Conservation (phyloP, 2,888 invertebrate genomes). For the Pegoplata infirma region DNA sequence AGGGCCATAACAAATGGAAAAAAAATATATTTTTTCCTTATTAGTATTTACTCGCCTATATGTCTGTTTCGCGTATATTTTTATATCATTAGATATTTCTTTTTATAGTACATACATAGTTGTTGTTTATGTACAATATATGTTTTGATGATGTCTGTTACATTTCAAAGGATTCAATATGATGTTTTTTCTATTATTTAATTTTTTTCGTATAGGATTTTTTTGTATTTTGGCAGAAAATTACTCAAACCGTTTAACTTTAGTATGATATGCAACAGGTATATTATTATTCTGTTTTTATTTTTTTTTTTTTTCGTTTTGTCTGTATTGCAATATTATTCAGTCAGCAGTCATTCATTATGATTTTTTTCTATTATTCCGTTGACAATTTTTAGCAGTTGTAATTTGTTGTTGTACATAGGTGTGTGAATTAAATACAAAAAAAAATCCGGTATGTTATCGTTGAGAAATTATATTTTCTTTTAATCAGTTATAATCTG, state of each 20-base stretch:
- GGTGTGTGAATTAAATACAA: neutral
- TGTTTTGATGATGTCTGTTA: neutral
- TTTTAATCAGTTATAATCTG: conserved; percentile 42
- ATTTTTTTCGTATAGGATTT: conserved; percentile 1
- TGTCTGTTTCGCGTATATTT: neutral
- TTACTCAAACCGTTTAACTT: neutral
- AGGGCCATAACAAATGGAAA: neutral
- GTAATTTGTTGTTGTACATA: neutral
- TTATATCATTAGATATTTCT: neutral
- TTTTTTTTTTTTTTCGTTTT: neutral
- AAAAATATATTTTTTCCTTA: neutral
- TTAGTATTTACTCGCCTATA: neutral
- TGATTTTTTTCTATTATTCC: conserved; percentile 29
- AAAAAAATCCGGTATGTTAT: neutral
- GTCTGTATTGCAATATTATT: conserved; percentile 1
- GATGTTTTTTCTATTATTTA: neutral
- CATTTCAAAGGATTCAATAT: neutral
- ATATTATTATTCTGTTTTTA: neutral
- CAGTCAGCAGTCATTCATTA: neutral
- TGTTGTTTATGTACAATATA: neutral
- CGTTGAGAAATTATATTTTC: conserved; percentile 27
- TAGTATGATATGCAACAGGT: conserved; percentile 27
- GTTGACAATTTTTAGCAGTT: conserved; percentile 25
- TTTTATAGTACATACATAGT: too few species aligned
- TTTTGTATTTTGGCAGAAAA: neutral